Evolutionary conservation across 2,113 vertebrate genomes (phyloP).

Genomic region (Corythoichthys haematopterus): DNA sequence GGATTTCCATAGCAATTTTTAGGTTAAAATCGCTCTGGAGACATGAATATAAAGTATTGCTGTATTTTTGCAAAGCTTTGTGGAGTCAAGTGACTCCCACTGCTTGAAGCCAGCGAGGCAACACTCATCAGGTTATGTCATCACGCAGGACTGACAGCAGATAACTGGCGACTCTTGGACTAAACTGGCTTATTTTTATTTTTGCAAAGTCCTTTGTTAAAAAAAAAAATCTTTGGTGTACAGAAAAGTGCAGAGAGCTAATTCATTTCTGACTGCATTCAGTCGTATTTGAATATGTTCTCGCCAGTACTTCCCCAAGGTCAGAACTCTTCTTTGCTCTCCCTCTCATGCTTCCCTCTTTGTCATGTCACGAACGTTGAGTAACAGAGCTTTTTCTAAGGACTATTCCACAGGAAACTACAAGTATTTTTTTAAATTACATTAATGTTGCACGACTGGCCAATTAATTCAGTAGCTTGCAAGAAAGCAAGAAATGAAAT

Average conservation of each 20-base stretch:
- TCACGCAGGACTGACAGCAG: slow-evolving; percentile 24
- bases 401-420: slow-evolving; percentile 14
- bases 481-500: no score
- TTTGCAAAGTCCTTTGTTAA: neutral
- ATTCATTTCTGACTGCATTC: slow-evolving; percentile 7
- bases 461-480: no score
- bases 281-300: slow-evolving; percentile 5
- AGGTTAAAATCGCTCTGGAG: slow-evolving; percentile 1
- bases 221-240: neutral
- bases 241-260: neutral
- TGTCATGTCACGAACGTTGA: slow-evolving; percentile 14
- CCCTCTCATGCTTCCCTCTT: slow-evolving; percentile 6
- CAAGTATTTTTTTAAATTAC: neutral
- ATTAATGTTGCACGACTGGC: no score
- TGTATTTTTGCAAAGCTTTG: slow-evolving; percentile 7
- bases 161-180: slow-evolving; percentile 7
- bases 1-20: slow-evolving; percentile 1
- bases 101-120: slow-evolving; percentile 22
- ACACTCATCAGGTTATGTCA: slow-evolving; percentile 36
- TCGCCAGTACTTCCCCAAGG: slow-evolving; percentile 1
- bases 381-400: slow-evolving; percentile 20
- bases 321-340: slow-evolving; percentile 17
- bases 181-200: slow-evolving; percentile 9
- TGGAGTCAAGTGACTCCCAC: slow-evolving; percentile 32
- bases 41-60: slow-evolving; percentile 6